A percentile compares a stretch with the other conserved stretches of the same genome.
Conservation (phyloP, 92 coral and sea anemone genomes). For the Montipora capitata region DNA sequence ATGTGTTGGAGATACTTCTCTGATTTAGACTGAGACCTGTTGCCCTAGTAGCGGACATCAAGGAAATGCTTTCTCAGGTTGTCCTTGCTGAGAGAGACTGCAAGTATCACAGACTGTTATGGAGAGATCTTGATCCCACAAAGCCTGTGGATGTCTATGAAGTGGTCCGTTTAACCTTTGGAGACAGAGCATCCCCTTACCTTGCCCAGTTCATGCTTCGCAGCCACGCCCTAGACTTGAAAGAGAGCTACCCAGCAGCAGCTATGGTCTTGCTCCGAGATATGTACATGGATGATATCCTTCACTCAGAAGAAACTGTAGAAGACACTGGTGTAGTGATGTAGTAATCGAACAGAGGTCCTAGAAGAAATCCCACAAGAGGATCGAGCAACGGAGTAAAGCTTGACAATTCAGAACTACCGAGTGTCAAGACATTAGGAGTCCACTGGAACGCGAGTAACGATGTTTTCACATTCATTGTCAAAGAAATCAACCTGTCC, state of each 20-base stretch:
- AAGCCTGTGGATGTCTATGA: constrained; percentile 16
- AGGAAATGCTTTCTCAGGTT: constrained; percentile 71
- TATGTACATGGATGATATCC: no score
- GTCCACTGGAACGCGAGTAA: no score
- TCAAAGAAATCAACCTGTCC: no score
- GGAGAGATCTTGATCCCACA: constrained; percentile 55
- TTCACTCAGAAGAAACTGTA: no score
- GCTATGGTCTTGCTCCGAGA: no score
- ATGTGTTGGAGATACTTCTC: constrained; percentile 11
- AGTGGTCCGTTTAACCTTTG: neutral
- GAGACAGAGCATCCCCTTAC: neutral
- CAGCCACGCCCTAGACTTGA: neutral
- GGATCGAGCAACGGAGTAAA: no score
- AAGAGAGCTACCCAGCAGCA: neutral
- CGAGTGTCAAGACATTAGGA: no score
- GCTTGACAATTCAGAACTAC: no score
- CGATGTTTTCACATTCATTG: no score
- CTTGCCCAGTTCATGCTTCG: neutral
- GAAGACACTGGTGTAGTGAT: no score
- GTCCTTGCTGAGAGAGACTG: constrained; percentile 60
- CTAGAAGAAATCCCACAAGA: no score
- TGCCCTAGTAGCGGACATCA: constrained; percentile 65
- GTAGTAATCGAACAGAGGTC: no score
- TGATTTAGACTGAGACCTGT: constrained; percentile 65
- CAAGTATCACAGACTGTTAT: constrained; percentile 60